phyloP scores from a whole-genome alignment of 2,888 invertebrate species.

The Helicoverpa assulta region DNA sequence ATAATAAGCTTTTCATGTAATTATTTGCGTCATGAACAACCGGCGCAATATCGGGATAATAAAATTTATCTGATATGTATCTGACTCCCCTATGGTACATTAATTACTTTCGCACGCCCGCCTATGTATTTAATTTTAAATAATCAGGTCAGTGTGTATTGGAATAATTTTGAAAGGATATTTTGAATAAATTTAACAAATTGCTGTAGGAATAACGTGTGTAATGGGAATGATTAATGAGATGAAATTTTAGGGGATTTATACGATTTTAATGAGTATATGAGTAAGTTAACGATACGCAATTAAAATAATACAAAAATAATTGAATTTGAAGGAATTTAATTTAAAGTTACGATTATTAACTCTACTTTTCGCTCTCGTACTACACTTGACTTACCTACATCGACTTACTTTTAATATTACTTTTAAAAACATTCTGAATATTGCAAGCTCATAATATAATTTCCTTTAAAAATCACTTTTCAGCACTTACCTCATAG shows the following conservation, averaged over 20 bases:
- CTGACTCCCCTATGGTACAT: conserved; percentile 55
- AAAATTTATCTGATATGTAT: conserved; percentile 54
- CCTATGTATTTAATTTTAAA: conserved; percentile 57
- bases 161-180: conserved; percentile 33
- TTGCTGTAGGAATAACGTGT: conserved; percentile 31
- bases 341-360: no score
- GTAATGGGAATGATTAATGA: conserved; percentile 44
- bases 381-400: no score
- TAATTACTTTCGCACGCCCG: conserved; percentile 56
- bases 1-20: conserved; percentile 36
- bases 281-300: no score
- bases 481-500: no score
- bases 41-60: conserved; percentile 37
- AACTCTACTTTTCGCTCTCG: no score
- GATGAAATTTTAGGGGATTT: background rate
- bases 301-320: no score
- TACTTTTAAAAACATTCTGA: no score
- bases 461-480: no score
- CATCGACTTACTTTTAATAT: no score
- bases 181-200: conserved; percentile 18
- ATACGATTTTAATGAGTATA: no score
- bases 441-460: no score
- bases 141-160: conserved; percentile 39
- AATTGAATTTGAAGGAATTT: no score
- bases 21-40: conserved; percentile 21